Evolutionary conservation across 2,888 invertebrate species (phyloP), one percentile per base, ranked within the genome.

Genomic region (Auanema sp.): DNA sequence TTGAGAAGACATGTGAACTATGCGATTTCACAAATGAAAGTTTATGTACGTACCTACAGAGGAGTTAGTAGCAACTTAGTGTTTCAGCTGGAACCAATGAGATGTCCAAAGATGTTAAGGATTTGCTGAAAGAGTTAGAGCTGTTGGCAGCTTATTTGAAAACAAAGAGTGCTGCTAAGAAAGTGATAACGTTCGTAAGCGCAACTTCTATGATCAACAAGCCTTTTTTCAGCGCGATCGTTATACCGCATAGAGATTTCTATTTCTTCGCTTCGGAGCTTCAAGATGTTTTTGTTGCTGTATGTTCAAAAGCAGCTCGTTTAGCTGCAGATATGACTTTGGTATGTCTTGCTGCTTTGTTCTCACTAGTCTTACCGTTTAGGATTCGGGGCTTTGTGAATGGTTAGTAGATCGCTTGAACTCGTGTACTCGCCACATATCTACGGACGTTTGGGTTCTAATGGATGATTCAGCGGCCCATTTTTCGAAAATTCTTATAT

Each of bases 371-470:
- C 14, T 43, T 43, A 14, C 43, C 12, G n/a, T 58, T 16, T 42
- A 63, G 42, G 54, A 52, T 8, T 58, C 63, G 1, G 63, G 58
- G 10, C 41, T 63, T 33, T 63, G 58, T 24, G 54, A 58, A 41
- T 63, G 63, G 63, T 49, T 63, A 58, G 58, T 63, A 4, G 63
- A 63, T 16, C 40, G 63, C 14, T 33, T 63, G 11, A 25, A 40
- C 11, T 50, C 52, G 41, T 55, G 56, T 42, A n/a, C n/a, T 6
- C n/a, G 42, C n/a, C 33, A 55, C 40, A 67, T 64, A 11, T 49
- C 60, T 4, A 53, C 49, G 25, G 72, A 72, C 57, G 72, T 72
- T 49, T 72, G 71, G 72, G 65, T 72, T 11, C 51, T 73, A 14
- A 53, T 73, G 0, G 47, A 66, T n/a, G 64, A 66, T 14, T 69